A percentile compares a stretch with the other conserved stretches of the same genome.
These are phyloP conservation scores for Latrodectus geometricus DNA, from an alignment of 1,140 invertebrate species.

Conservation along the genomic window DNA sequence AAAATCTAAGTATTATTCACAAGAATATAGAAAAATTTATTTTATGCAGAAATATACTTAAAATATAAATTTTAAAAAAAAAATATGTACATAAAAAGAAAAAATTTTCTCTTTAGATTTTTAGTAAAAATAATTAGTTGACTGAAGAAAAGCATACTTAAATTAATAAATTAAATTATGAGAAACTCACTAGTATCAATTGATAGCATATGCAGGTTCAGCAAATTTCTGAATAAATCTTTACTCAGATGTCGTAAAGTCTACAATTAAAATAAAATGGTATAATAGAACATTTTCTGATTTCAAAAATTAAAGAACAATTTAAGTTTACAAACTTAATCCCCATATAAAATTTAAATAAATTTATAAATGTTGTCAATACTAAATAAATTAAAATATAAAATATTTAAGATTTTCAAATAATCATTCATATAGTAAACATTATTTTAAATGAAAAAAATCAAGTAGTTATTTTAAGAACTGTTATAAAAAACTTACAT, in stretches of 20 bases:
- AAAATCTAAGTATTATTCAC: too few relatives aligned
- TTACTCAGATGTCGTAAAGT: conserved; percentile 55
- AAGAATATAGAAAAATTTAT: too few relatives aligned
- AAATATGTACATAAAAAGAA: too few relatives aligned
- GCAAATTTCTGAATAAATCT: conserved; percentile 56
- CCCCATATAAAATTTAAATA: not conserved
- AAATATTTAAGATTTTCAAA: not conserved
- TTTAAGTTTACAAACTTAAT: not conserved
- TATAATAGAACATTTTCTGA: not conserved
- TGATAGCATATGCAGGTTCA: conserved; percentile 18
- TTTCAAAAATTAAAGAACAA: not conserved
- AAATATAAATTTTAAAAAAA: too few relatives aligned
- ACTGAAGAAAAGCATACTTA: not conserved
- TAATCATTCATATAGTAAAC: not conserved
- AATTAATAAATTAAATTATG: not conserved
- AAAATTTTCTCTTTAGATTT: not conserved
- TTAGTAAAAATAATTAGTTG: not conserved
- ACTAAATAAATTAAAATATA: not conserved
- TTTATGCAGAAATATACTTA: too few relatives aligned
- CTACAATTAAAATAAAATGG: conserved; percentile 38
- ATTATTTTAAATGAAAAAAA: too few relatives aligned
- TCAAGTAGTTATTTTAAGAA: too few relatives aligned
- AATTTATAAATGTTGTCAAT: not conserved
- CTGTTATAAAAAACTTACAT: conserved; percentile 52
- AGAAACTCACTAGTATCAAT: not conserved